phyloP scores from a whole-genome alignment of 2,113 vertebrate genomes.

The Hypocryptadius cinnamomeus region DNA sequence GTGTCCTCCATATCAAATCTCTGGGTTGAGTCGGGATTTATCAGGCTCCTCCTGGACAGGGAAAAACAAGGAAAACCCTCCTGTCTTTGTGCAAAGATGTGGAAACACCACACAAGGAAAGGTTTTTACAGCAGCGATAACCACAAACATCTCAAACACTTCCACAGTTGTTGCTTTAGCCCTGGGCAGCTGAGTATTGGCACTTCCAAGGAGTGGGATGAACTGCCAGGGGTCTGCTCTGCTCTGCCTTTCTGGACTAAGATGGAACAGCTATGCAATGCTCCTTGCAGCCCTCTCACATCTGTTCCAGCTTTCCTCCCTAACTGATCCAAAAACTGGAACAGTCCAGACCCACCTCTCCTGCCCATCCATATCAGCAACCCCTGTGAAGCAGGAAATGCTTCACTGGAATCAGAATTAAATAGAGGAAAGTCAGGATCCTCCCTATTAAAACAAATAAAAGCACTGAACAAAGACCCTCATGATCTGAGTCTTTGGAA shows the following conservation, averaged over 20 bases:
- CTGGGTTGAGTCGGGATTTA: not conserved
- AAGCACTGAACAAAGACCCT: not conserved
- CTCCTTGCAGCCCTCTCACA: accelerated
- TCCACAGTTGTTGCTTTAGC: not conserved
- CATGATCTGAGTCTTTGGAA: not conserved
- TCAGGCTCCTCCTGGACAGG: not conserved
- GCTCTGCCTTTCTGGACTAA: not conserved
- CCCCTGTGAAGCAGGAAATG: not conserved
- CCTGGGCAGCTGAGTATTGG: not conserved
- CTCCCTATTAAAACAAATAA: not conserved
- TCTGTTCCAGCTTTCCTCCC: not conserved
- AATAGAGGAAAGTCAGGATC: not conserved
- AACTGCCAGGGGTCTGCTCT: not conserved
- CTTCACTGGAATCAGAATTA: not conserved
- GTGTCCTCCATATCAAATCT: not conserved
- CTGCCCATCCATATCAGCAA: accelerated
- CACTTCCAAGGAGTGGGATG: accelerated
- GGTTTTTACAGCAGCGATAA: not conserved
- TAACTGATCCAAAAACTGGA: not conserved
- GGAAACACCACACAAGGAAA: not conserved
- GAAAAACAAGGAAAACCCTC: not conserved
- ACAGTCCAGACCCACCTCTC: not conserved
- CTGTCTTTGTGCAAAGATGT: not conserved
- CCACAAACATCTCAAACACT: not conserved
- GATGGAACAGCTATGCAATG: not conserved